A percentile compares a stretch with the other conserved stretches of the same genome.
These are phyloP conservation scores for Pomatorhinus ruficollis DNA, from an alignment of 2,113 vertebrate species.

Conservation along the genomic window DNA sequence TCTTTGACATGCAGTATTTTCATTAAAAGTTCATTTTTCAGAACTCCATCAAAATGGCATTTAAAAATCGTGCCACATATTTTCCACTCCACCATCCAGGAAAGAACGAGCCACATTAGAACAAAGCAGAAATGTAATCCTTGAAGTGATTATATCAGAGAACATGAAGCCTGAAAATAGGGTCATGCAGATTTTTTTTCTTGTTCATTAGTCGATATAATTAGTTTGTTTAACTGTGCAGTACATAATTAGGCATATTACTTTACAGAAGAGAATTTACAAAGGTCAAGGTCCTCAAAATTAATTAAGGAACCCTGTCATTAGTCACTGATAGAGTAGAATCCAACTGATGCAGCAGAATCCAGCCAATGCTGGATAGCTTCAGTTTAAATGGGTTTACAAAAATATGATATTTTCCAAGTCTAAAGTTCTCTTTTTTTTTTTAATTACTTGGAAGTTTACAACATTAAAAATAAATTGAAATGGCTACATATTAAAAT, in stretches of 20 bases:
- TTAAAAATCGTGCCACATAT: background rate
- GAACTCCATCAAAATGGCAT: background rate
- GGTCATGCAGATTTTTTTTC: conserved; percentile 52
- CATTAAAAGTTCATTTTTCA: background rate
- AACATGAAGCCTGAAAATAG: conserved; percentile 56
- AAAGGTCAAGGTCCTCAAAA: conserved; percentile 62
- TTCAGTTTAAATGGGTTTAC: conserved; percentile 3
- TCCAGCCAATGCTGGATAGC: background rate
- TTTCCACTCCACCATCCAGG: background rate
- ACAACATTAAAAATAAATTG: background rate
- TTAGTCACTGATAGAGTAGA: conserved; percentile 18
- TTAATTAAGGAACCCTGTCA: conserved; percentile 54
- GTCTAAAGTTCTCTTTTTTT: background rate
- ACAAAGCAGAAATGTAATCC: conserved; percentile 34
- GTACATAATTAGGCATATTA: conserved; percentile 64
- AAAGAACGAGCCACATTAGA: conserved; percentile 11
- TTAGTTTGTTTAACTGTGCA: conserved; percentile 70
- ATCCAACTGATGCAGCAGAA: conserved; percentile 32
- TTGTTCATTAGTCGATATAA: conserved; percentile 66
- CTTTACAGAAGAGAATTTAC: conserved; percentile 64
- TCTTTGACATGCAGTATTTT: background rate
- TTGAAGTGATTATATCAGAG: conserved; percentile 44
- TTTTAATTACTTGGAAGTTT: background rate
- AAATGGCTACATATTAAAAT: background rate
- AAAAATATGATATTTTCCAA: background rate